Base-by-base conservation (phyloP, 37 sponge, comb jelly and placozoan species). In the Haliclona indistincta region DNA sequence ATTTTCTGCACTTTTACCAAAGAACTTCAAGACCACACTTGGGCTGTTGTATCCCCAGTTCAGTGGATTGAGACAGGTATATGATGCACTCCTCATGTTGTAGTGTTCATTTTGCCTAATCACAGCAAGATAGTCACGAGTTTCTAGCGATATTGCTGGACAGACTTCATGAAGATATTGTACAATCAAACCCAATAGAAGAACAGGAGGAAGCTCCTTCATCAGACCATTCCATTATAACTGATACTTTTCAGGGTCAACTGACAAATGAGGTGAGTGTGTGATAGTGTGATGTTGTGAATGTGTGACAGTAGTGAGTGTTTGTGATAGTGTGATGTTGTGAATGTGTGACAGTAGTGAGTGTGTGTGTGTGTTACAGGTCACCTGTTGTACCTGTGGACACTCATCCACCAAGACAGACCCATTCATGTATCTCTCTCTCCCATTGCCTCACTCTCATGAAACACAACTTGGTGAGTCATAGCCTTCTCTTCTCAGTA, bases 51-150 rank as follows among this genome's bases (percentile, higher is more conserved):
- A 83, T 64, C 70, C 76, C 3, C 92, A 82, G 52, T 91, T 91
- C 70, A 71, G 51, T 34, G 77, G 73, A 11, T 71, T 38, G 51
- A 77, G 87, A 68, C 89, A 84, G 73, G 85, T 84, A 34, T 29
- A 43, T 39, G n/a, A 52, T 10, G 45, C 10, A 37, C 22, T 65
- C 5, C 7, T 65, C 22, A 65, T 7, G 41, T 43, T n/a, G 49
- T 25, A 44, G 49, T 37, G 34, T 4, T 17, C 17, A n/a, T 42
- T 37, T 7, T 6, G 25, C 2, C 44, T 44, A 42, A 2, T 20
- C 34, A 34, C 83, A 86, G 83, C 92, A 91, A 60, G 92, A 91
- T 66, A 78, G 83, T 34, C 92, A 91, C 51, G 92, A 91, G 72
- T 91, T 91, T 38, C 77, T 91, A 56, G 82, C 84, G 15, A 44